phyloP scores from a whole-genome alignment of 1,140 invertebrate species.

The Tribolium madens region DNA sequence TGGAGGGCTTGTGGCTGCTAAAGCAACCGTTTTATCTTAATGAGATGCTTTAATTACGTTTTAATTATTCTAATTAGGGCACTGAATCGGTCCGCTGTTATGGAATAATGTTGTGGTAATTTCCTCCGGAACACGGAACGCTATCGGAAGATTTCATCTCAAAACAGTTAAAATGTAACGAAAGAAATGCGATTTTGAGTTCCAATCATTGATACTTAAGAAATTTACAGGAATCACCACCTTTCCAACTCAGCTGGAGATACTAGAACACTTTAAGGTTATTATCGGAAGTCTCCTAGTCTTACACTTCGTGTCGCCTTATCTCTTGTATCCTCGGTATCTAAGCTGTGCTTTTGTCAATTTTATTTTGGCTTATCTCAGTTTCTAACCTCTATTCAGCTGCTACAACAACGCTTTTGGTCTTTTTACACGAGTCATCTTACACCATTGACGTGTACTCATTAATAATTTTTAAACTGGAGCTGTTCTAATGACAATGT shows the following conservation, averaged over 20 bases:
- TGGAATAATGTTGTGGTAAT: conserved; percentile 10
- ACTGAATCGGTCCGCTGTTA: conserved; percentile 10
- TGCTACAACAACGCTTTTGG: too few relatives aligned
- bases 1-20: neutral
- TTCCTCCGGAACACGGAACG: conserved; percentile 1
- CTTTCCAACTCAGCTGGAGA: too few relatives aligned
- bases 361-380: neutral
- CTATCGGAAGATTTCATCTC: neutral
- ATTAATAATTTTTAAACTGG: neutral
- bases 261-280: neutral
- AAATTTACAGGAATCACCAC: too few relatives aligned
- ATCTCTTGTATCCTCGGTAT: neutral
- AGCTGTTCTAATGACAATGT: neutral
- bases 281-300: neutral
- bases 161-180: neutral
- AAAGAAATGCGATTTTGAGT: too few relatives aligned
- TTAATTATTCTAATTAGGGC: conserved; percentile 31
- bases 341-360: neutral
- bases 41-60: conserved; percentile 29
- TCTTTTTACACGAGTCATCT: too few relatives aligned
- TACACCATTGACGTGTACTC: too few relatives aligned
- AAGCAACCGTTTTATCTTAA: conserved; percentile 13
- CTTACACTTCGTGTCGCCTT: neutral
- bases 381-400: neutral
- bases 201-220: too few relatives aligned